Conservation (phyloP, 2,113 vertebrate species). For the Apteryx mantelli region DNA sequence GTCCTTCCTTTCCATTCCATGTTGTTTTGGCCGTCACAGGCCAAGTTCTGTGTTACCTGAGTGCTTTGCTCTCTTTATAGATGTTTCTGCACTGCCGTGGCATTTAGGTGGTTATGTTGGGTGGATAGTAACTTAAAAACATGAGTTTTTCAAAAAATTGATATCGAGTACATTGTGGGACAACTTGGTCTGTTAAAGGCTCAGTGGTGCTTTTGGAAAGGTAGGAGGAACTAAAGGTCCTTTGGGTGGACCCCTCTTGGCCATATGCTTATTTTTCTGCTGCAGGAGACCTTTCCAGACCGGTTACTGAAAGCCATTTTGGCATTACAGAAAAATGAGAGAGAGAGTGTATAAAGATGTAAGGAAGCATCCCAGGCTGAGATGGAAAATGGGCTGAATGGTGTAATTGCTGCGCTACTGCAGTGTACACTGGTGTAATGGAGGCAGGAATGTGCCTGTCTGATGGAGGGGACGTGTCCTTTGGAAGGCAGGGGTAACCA, state of each 20-base stretch:
- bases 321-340: background rate
- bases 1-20: background rate
- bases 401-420: background rate
- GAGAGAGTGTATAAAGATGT: background rate
- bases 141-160: background rate
- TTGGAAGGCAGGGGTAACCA: background rate
- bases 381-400: background rate
- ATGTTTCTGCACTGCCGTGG: background rate
- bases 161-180: accelerated
- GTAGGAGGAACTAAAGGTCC: background rate
- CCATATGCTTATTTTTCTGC: background rate
- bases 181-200: background rate
- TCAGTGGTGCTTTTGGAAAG: background rate
- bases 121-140: background rate
- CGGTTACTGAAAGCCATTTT: background rate
- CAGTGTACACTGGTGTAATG: accelerated
- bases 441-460: background rate
- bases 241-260: background rate
- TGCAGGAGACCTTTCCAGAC: background rate
- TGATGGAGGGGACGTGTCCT: background rate
- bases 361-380: background rate
- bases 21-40: background rate
- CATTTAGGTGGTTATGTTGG: background rate
- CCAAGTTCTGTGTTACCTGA: background rate
- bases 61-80: background rate